Conservation (phyloP, 2,113 vertebrate species). For the Cyphomyrus discorhynchus region DNA sequence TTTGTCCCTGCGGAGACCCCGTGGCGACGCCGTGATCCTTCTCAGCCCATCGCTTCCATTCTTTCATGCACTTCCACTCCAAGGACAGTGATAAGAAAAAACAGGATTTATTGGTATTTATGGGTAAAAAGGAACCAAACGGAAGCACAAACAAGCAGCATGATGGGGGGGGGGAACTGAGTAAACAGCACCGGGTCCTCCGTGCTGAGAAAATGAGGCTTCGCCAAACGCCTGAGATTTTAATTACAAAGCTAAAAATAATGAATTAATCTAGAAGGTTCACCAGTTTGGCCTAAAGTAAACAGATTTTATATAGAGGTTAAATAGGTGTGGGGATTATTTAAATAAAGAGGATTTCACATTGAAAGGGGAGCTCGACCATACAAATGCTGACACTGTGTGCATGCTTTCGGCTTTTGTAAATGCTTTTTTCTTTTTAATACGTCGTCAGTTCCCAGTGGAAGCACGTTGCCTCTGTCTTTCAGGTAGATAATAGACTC, state of each 20-base stretch:
- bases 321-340: not conserved
- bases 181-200: not conserved
- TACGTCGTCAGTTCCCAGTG: not conserved
- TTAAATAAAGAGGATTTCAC: not conserved
- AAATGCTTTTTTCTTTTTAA: not conserved
- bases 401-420: not conserved
- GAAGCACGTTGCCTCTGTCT: not conserved
- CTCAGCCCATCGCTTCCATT: not conserved
- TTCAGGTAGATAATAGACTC: not conserved
- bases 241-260: not conserved
- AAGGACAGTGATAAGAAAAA: not conserved
- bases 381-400: not conserved
- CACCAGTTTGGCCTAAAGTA: not conserved
- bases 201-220: not conserved
- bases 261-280: not conserved
- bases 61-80: constrained; percentile 11
- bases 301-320: not conserved
- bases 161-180: not conserved
- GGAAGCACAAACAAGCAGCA: constrained; percentile 4
- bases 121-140: constrained; percentile 3
- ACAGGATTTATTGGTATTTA: constrained; percentile 10
- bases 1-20: not conserved
- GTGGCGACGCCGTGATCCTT: not conserved
- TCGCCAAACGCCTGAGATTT: not conserved
- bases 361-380: not conserved